Percentiles rank a stretch among this genome's conserved stretches.
Conservation (phyloP, 2,113 vertebrate genomes). For the Anoura caudifer region DNA sequence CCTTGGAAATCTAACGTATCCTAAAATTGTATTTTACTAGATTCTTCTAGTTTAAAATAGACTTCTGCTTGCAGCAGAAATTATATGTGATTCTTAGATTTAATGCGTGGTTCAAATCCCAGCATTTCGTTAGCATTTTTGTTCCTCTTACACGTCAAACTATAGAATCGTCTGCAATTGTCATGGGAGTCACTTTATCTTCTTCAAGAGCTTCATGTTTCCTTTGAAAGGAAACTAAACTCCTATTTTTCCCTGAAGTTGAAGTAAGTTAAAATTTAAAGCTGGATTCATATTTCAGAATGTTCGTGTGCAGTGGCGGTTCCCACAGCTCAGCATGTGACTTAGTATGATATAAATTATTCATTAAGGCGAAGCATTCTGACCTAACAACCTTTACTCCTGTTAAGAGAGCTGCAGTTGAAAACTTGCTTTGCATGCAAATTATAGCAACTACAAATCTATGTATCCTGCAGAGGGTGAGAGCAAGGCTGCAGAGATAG, state of each 20-base stretch:
- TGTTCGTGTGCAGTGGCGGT: background rate
- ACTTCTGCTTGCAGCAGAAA: background rate
- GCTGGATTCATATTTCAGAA: background rate
- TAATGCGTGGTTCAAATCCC: background rate
- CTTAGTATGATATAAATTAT: slow-evolving; percentile 52
- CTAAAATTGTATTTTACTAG: background rate
- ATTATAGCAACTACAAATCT: slow-evolving; percentile 6
- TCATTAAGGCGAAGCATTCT: slow-evolving; percentile 49
- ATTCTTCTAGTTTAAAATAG: background rate
- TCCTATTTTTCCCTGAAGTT: background rate
- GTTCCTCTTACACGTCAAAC: background rate
- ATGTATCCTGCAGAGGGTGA: background rate
- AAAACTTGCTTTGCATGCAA: slow-evolving; percentile 40
- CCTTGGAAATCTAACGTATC: background rate
- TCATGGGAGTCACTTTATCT: background rate
- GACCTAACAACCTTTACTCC: slow-evolving; percentile 28
- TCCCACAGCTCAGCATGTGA: background rate
- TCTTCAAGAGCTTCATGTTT: background rate
- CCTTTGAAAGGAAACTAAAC: slow-evolving; percentile 24
- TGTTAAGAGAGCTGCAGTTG: background rate
- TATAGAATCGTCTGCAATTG: background rate
- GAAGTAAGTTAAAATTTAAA: slow-evolving; percentile 24
- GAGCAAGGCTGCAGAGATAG: accelerated
- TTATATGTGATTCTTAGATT: slow-evolving; percentile 26
- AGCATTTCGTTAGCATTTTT: slow-evolving; percentile 14